Evolutionary conservation across 2,113 vertebrate genomes (phyloP).

Genomic region (Phalacrocorax pelagicus): DNA sequence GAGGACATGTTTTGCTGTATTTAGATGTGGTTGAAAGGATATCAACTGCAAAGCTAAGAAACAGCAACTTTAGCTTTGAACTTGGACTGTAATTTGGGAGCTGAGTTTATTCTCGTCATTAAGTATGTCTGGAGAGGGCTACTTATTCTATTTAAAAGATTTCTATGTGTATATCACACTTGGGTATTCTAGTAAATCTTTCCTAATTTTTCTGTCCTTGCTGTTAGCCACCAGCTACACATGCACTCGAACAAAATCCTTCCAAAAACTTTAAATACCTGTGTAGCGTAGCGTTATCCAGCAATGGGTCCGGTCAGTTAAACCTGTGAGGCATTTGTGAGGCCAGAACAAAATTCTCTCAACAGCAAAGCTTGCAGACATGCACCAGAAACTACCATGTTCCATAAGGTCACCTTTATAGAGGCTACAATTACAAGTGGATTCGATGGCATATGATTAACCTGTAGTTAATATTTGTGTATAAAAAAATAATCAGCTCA

Average conservation of each 20-base stretch:
- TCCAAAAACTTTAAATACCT: neutral
- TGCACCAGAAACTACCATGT: neutral
- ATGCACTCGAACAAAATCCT: neutral
- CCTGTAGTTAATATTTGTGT: neutral
- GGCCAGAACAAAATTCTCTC: neutral
- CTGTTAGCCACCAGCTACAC: neutral
- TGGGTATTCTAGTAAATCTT: neutral
- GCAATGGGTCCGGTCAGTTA: neutral
- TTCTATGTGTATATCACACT: neutral
- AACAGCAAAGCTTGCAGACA: neutral
- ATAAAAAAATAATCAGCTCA: neutral
- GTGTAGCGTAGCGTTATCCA: neutral
- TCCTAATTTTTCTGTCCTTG: neutral
- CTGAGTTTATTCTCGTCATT: neutral
- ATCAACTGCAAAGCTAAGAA: neutral
- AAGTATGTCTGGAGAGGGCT: neutral
- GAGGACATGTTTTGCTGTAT: neutral
- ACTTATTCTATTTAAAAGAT: neutral
- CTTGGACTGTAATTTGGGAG: neutral
- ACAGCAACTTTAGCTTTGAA: neutral
- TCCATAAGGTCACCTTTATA: neutral
- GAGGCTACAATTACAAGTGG: neutral
- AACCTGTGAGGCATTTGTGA: neutral
- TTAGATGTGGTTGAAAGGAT: neutral
- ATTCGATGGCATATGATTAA: neutral